Evolutionary conservation across 2,888 invertebrate genomes (phyloP).

Genomic region (Lepidocyrtinus sp.): DNA sequence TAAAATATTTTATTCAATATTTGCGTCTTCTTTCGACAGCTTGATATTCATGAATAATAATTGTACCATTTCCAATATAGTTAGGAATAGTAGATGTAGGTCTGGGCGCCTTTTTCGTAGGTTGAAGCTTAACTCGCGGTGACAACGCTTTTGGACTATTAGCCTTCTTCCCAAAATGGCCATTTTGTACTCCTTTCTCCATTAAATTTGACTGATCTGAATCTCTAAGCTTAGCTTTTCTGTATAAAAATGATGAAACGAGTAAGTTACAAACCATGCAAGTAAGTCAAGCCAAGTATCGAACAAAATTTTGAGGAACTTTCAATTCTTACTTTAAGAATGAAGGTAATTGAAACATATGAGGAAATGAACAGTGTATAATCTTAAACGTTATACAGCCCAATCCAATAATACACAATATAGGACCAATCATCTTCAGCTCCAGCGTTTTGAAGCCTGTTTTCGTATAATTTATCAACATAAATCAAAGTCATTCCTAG

Average conservation of each 20-base stretch:
- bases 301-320: too few species aligned
- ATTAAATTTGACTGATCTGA: constrained; percentile 65
- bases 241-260: too few species aligned
- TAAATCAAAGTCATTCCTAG: not conserved
- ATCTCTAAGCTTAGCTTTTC: constrained; percentile 54
- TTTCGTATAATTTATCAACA: not conserved
- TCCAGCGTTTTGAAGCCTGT: constrained; percentile 68
- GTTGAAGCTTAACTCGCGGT: constrained; percentile 65
- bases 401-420: constrained; percentile 65
- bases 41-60: too few species aligned
- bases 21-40: too few species aligned
- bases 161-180: constrained; percentile 61
- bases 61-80: constrained; percentile 62
- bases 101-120: constrained; percentile 58
- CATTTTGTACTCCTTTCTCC: constrained; percentile 68
- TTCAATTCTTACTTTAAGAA: constrained; percentile 60
- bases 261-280: too few species aligned
- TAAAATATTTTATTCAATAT: too few species aligned
- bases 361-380: constrained; percentile 66
- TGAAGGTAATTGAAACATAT: constrained; percentile 56
- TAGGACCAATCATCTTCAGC: constrained; percentile 68
- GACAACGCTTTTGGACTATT: constrained; percentile 63
- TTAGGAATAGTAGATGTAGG: constrained; percentile 68
- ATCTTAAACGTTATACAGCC: constrained; percentile 67
- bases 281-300: too few species aligned